These are phyloP conservation scores for Agrypnus murinus DNA, from an alignment of 2,888 invertebrate genomes.

Conservation along the genomic window DNA sequence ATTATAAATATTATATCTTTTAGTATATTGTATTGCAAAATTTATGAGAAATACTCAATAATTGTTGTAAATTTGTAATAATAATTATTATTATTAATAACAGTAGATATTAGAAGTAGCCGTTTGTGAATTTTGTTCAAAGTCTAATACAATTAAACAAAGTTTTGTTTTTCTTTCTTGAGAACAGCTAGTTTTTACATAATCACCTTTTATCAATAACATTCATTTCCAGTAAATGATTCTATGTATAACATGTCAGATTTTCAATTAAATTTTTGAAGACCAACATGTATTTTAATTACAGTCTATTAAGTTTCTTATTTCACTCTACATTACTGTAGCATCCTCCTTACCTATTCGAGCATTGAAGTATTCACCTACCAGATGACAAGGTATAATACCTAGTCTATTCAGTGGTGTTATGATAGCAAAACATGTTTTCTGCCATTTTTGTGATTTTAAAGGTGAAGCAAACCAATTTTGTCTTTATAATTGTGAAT, in stretches of 20 bases:
- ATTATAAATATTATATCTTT: constrained; percentile 7
- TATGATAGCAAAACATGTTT: no score
- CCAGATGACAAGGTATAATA: no score
- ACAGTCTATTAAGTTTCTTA: no score
- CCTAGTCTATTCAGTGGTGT: no score
- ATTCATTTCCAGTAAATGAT: constrained; percentile 19
- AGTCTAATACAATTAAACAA: not conserved
- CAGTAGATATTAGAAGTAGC: not conserved
- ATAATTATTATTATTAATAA: constrained; percentile 18
- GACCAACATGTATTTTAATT: no score
- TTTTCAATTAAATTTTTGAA: constrained; percentile 11
- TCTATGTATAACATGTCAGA: constrained; percentile 20
- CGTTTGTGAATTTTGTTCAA: constrained; percentile 16
- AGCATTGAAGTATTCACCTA: no score
- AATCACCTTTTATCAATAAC: constrained; percentile 6
- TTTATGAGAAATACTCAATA: constrained; percentile 12
- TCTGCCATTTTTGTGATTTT: no score
- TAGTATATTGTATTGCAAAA: not conserved
- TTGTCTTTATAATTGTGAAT: no score
- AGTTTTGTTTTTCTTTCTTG: constrained; percentile 1
- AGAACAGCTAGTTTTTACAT: constrained; percentile 13
- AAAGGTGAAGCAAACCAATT: no score
- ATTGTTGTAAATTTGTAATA: constrained; percentile 33
- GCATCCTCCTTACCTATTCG: no score
- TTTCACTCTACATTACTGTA: no score